Evolutionary conservation across 2,888 invertebrate species (phyloP), one percentile per base, ranked within the genome.

Genomic region (Cylindroiulus punctatus): DNA sequence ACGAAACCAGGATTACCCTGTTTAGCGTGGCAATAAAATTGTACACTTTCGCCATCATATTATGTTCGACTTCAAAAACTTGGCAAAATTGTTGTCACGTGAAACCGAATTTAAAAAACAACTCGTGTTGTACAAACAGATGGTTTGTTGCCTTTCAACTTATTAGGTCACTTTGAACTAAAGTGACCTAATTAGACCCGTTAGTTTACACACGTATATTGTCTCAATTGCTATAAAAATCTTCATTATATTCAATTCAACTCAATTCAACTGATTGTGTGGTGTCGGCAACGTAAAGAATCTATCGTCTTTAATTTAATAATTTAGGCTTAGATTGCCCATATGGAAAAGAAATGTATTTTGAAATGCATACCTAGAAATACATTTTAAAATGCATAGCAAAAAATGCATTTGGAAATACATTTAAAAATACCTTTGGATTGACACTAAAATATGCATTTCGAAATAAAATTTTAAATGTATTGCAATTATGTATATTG

Each of bases 31-130:
- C 76, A 76, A 10, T 76, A 76, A 30, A 76, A 32, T 10, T 17
- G 14, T 17, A 76, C 14, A 30, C 76, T 76, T 76, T 17, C 26
- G 26, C 76, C 17, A 76, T 30, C 52, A 30, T 14, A 3, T 14
- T 17, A 30, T 32, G 76, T 76, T 26, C 4, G 76, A 30, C 76
- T 76, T 76, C 12, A 14, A 32, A 3, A 76, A 76, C 76, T 76
- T 76, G 76, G 76, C 30, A 76, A 76, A 76, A 76, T 30, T 76
- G 76, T 76, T 76, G 76, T 76, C 76, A 76, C 30, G 14, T 32
- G 76, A 76, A 76, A 32, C 76, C 76, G 17, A 76, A 32, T 30
- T 76, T 14, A 76, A 30, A 76, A 14, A 26, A 30, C 4, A 22
- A 65, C 12, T 65, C 26, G 57, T 19, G n/a, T 22, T 65, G 22